Evolutionary conservation across 2,113 vertebrate species (phyloP).

Genomic region (Phalacrocorax aristotelis): DNA sequence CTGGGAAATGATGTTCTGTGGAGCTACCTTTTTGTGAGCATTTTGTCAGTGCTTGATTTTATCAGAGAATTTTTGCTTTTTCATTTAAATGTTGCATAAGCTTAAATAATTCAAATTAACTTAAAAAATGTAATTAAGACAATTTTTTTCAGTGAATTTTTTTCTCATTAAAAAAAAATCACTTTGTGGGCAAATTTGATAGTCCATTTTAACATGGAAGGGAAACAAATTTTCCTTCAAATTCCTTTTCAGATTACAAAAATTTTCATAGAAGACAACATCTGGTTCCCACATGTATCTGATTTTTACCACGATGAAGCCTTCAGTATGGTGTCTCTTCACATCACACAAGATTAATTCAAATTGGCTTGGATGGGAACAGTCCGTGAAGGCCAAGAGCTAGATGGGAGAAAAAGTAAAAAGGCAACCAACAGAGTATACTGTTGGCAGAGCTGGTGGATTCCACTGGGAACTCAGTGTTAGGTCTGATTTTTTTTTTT

Average conservation of each 20-base stretch:
- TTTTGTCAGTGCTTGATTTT: not conserved
- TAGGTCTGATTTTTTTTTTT: not conserved
- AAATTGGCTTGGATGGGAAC: slow-evolving; percentile 1
- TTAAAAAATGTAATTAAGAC: not conserved
- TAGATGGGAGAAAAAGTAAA: not conserved
- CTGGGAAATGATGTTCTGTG: not conserved
- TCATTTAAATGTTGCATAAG: not conserved
- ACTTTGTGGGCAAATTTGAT: not conserved
- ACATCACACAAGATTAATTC: not conserved
- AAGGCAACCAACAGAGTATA: not conserved
- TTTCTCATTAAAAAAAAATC: not conserved
- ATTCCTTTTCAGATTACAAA: not conserved
- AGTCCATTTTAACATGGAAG: not conserved
- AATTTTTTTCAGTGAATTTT: not conserved
- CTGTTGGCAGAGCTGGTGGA: slow-evolving; percentile 19
- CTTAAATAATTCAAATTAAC: not conserved
- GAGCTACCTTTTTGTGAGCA: not conserved
- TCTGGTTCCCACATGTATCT: slow-evolving; percentile 24
- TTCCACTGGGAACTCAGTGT: slow-evolving; percentile 16
- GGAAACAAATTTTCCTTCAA: not conserved
- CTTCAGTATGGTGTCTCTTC: not conserved
- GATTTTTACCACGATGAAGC: not conserved
- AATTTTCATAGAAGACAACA: not conserved
- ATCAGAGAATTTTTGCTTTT: not conserved
- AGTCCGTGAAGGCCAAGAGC: not conserved